Percentiles rank a stretch among this genome's conserved stretches.
Conservation (phyloP, 2,113 vertebrate genomes). For the Illadopsis cleaveri region DNA sequence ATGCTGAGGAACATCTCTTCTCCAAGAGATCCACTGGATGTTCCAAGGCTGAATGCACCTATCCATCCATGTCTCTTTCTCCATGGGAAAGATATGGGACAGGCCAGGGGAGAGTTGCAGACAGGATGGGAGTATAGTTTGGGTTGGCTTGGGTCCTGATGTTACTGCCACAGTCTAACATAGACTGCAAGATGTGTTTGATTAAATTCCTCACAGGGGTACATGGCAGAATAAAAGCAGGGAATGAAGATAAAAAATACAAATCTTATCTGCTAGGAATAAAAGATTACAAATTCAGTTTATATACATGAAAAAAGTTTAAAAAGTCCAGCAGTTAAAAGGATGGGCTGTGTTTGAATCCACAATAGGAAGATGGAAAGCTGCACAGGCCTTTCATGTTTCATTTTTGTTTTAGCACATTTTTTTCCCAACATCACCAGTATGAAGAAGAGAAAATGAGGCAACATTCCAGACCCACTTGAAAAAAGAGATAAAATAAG, state of each 20-base stretch:
- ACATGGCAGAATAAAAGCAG: neutral
- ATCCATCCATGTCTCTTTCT: neutral
- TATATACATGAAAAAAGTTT: neutral
- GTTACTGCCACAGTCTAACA: fast-evolving
- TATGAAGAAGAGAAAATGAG: neutral
- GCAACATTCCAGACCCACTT: neutral
- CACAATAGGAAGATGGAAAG: neutral
- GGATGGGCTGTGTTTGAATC: neutral
- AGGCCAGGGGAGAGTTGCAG: neutral
- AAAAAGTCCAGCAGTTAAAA: no score
- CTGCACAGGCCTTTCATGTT: neutral
- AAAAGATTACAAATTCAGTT: neutral
- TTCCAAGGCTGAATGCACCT: neutral
- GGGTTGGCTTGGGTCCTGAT: neutral
- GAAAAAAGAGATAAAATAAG: neutral
- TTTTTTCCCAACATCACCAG: neutral
- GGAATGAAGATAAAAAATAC: neutral
- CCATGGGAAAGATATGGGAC: neutral
- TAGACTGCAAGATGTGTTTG: neutral
- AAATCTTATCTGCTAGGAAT: neutral
- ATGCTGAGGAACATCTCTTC: neutral
- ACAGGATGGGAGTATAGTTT: neutral
- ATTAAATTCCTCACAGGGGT: neutral
- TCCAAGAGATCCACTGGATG: neutral
- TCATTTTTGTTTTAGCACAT: neutral